Evolutionary conservation across 2,888 invertebrate genomes (phyloP), one percentile per base, ranked within the genome.

Genomic region (Abrostola triplasia): DNA sequence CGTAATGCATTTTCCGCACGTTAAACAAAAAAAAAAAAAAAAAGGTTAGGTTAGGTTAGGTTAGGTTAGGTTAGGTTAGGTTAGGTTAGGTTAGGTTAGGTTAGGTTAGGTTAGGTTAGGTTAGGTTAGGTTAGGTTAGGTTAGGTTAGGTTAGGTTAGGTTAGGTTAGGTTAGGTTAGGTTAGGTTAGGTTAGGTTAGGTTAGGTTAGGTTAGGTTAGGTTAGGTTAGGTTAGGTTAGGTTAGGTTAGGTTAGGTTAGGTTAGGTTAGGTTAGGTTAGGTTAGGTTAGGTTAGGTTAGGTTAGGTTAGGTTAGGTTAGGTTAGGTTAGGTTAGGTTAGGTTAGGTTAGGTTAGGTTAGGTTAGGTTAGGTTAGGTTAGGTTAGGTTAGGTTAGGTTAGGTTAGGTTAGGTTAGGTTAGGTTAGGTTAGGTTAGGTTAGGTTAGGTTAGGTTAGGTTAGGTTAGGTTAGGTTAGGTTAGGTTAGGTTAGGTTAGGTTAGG

Each of bases 21-120:
- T 10, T 42, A 10, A 10, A 42, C 11, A 10, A 42, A 42, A 42
- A 42, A 42, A 42, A 42, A 42, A 42, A 42, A 59, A 50, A 50
- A 50, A 50, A 59, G 59, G 59, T 59, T 59, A 59, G 59, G 59
- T 59, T 59, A 59, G 59, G 59, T 59, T 59, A 59, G 59, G 59
- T 59, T 59, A 59, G 59, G 59, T 59, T 59, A 59, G 59, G 59
- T 59, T 59, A 59, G 59, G 59, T 59, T 59, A 59, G 59, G 59
- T 59, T 59, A 59, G 59, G 59, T 59, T 59, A 59, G 59, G 59
- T 59, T 59, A 59, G 59, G 59, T 59, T 59, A 59, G 59, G 59
- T 59, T 59, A 59, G 59, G 59, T 59, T 59, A 59, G 59, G 59
- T 59, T 59, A 59, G 59, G 59, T 59, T 59, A 59, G 59, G 59